Base-by-base conservation (phyloP, 2,113 vertebrate genomes). In the Onychorhynchus coronatus region DNA sequence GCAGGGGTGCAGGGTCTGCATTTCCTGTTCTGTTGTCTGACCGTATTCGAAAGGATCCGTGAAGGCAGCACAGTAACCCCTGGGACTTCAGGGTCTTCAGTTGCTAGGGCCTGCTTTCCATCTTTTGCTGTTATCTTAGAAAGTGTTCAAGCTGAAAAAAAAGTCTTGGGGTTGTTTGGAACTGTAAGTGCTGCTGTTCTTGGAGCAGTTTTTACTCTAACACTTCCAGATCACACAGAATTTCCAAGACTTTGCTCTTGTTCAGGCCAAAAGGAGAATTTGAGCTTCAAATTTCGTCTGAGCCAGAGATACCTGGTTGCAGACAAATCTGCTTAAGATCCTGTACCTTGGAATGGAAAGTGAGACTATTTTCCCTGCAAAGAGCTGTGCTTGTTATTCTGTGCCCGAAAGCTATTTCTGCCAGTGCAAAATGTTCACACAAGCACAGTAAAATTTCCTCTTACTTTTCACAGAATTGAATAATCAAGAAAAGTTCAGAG, bases 1-100 rank as follows among this genome's bases (percentile, higher is more conserved):
- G 2, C 5, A 41, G 7, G 5, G 12, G 22, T 3, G 2, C 11
- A 4, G 4, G 20, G 18, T 78, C 28, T 50, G 25, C 19, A 20
- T n/a, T 52, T 78, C 31, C 28, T 31, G 2, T 42, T 16, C 14
- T 70, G 30, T 37, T 71, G 8, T 35, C 41, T 73, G 52, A 71
- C 22, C 22, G 25, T 4, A 28, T 49, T 67, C 44, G 35, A 73
- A 85, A 31, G 33, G 30, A 52, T n/a, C 9, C 24, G 14, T 47
- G 33, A 41, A 22, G 11, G 55, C 67, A 79, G 39, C 5, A 9
- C 1, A 50, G 50, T 30, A 75, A 44, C 39, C 22, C 0, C 3
- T 68, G 16, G 11, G 30, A 72, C 25, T 82, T 68, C 27, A 20
- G 31, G 39, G 8, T 3, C 3, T 84, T 88, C 44, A 39, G 18